Evolutionary conservation across 2,797 vertebrate species (phyloP).

Genomic region (Scomberomorus guttatus): DNA sequence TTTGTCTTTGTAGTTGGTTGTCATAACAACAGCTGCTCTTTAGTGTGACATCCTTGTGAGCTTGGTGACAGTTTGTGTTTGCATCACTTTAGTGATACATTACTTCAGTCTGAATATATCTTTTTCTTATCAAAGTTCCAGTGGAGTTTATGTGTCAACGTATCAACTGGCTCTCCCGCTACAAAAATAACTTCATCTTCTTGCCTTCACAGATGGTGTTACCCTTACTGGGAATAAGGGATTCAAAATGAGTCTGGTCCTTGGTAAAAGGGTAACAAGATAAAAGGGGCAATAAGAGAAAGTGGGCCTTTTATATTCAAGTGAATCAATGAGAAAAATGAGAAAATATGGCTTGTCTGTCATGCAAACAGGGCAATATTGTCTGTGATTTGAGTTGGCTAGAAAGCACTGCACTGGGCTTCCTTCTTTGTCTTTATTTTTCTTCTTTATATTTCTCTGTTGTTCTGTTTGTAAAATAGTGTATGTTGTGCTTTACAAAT

Average conservation of each 20-base stretch:
- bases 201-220: background rate
- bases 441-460: background rate
- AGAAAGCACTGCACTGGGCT: background rate
- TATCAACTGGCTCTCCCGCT: background rate
- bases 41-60: background rate
- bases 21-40: slow-evolving; percentile 1
- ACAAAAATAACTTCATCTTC: background rate
- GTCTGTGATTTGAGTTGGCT: background rate
- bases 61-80: slow-evolving; percentile 26
- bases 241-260: background rate
- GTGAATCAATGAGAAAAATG: background rate
- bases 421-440: background rate
- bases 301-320: background rate
- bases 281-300: background rate
- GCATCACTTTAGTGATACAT: slow-evolving; percentile 13
- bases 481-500: background rate
- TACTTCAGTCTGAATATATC: slow-evolving; percentile 14
- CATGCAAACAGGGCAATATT: background rate
- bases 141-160: background rate
- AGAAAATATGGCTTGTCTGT: background rate
- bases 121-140: slow-evolving; percentile 20
- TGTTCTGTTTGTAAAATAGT: background rate
- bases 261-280: background rate
- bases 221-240: background rate
- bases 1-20: background rate